phyloP scores from a whole-genome alignment of 2,113 vertebrate species.

The Neolamprologus brichardi region DNA sequence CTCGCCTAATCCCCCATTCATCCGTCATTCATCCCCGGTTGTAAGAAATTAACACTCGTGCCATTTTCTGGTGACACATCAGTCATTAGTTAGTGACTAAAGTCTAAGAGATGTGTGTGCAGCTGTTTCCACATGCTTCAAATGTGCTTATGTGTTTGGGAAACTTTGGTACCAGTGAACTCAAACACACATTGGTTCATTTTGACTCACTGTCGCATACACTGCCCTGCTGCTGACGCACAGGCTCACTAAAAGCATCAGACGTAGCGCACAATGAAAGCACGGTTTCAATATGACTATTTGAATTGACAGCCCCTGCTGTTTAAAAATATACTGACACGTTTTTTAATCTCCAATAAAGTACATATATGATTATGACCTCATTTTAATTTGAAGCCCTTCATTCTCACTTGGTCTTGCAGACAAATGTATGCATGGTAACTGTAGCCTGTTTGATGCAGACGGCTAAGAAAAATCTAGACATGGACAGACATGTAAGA shows the following conservation, averaged over 20 bases:
- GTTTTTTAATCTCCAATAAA: background rate
- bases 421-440: background rate
- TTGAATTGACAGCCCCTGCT: background rate
- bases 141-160: background rate
- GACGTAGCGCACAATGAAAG: background rate
- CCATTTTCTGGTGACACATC: background rate
- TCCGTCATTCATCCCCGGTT: background rate
- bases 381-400: background rate
- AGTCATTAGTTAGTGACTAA: background rate
- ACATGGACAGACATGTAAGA: background rate
- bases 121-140: background rate
- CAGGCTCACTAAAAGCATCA: background rate
- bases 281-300: background rate
- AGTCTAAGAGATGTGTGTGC: background rate
- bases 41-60: background rate
- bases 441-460: background rate
- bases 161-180: background rate
- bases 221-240: background rate
- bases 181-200: background rate
- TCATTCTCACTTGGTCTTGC: background rate
- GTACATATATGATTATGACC: background rate
- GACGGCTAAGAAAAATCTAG: background rate
- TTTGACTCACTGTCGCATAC: background rate
- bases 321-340: background rate
- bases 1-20: accelerated